Evolutionary conservation across 2,797 vertebrate genomes (phyloP).

Genomic region (Prionace glauca): DNA sequence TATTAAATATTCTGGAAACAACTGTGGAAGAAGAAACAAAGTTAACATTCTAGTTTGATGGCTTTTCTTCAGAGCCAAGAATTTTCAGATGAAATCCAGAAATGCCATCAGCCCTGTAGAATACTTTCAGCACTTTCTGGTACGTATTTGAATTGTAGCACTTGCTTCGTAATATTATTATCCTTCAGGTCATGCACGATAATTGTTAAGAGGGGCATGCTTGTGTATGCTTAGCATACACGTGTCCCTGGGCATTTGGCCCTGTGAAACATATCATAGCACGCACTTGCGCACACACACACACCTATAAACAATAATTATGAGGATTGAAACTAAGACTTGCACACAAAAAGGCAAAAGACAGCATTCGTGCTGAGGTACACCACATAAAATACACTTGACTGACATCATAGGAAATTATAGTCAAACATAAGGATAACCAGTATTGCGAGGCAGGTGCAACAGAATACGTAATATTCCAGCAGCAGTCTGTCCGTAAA

Average conservation of each 20-base stretch:
- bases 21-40: not conserved
- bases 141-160: not conserved
- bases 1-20: not conserved
- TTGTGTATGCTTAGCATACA: not conserved
- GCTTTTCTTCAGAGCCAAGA: not conserved
- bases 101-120: not conserved
- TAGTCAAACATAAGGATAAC: not conserved
- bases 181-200: not conserved
- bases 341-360: not conserved
- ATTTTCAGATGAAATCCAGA: not conserved
- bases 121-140: not conserved
- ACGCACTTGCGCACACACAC: not conserved
- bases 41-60: not conserved
- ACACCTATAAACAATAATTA: not conserved
- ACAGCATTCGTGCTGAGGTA: not conserved
- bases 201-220: not conserved
- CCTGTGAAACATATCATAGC: not conserved
- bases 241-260: not conserved
- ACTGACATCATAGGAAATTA: not conserved
- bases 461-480: not conserved
- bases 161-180: not conserved
- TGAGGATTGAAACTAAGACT: not conserved
- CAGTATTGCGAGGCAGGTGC: not conserved
- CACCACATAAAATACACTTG: not conserved
- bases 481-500: not conserved